Conservation (phyloP, 2,888 invertebrate genomes). For the Apomyelois bistriatella region DNA sequence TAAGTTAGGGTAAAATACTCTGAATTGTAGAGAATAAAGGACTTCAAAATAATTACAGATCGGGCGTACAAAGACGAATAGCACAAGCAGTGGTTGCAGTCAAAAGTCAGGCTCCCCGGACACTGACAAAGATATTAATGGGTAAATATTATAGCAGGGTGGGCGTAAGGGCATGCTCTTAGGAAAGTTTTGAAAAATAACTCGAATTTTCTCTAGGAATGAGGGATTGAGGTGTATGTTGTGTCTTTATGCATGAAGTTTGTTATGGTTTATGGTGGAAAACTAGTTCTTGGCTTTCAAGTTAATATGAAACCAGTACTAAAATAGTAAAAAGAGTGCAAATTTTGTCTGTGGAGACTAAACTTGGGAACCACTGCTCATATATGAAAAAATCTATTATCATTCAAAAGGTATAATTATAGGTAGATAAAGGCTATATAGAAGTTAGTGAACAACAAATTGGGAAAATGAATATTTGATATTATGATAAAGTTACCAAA, state of each 20-base stretch:
- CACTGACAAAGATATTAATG: conserved; percentile 67
- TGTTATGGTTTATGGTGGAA: background rate
- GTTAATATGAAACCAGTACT: too few species aligned
- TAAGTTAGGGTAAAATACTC: background rate
- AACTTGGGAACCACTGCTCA: too few species aligned
- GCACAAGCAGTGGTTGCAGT: conserved; percentile 61
- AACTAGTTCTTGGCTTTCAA: too few species aligned
- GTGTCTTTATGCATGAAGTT: background rate
- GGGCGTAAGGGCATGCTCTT: background rate
- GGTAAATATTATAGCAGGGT: conserved; percentile 57
- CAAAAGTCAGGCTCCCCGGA: conserved; percentile 64
- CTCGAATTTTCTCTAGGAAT: background rate
- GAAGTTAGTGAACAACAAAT: too few species aligned
- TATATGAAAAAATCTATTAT: too few species aligned
- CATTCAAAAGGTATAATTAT: too few species aligned
- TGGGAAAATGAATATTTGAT: too few species aligned
- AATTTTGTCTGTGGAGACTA: too few species aligned
- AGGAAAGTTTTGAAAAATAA: background rate
- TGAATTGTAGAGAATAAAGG: conserved; percentile 23
- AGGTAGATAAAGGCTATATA: too few species aligned
- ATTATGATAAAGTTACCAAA: too few species aligned
- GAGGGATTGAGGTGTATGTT: too few species aligned
- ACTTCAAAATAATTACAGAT: conserved; percentile 62
- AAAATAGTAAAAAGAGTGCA: too few species aligned
- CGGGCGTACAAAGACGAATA: conserved; percentile 56